phyloP scores from a whole-genome alignment of 1,140 invertebrate species.

The Bombus waltoni region DNA sequence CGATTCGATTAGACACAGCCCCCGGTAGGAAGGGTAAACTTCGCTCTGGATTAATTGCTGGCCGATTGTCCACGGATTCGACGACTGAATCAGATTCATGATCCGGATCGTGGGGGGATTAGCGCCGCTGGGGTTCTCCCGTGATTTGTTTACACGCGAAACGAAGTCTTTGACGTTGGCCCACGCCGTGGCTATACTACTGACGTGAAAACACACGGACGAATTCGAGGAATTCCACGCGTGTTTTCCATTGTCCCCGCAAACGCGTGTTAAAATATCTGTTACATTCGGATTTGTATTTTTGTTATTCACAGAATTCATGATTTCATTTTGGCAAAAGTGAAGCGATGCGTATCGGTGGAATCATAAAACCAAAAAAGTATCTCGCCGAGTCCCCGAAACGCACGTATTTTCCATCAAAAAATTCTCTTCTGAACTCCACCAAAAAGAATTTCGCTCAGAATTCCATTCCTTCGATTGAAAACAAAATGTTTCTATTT shows the following conservation, averaged over 20 bases:
- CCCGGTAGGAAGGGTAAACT: background rate
- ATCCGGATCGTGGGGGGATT: background rate
- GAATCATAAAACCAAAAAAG: too few relatives aligned
- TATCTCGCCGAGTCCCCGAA: too few relatives aligned
- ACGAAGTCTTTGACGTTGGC: background rate
- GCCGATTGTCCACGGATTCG: background rate
- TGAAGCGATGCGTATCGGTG: too few relatives aligned
- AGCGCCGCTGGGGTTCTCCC: background rate
- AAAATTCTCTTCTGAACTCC: too few relatives aligned
- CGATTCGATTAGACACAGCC: slow-evolving; percentile 7
- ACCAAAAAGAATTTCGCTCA: background rate
- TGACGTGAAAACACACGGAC: background rate
- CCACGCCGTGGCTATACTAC: background rate
- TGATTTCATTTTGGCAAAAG: background rate
- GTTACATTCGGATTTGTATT: background rate
- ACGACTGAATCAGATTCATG: background rate
- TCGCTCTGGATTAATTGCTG: slow-evolving; percentile 26
- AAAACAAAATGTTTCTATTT: background rate
- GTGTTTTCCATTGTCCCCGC: background rate
- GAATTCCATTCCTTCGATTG: background rate
- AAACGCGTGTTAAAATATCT: background rate
- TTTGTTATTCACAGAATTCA: background rate
- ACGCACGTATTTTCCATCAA: too few relatives aligned
- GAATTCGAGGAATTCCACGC: background rate
- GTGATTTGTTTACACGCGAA: background rate